Evolutionary conservation across 2,113 vertebrate genomes (phyloP).

Genomic region (Todiramphus saurophagus): DNA sequence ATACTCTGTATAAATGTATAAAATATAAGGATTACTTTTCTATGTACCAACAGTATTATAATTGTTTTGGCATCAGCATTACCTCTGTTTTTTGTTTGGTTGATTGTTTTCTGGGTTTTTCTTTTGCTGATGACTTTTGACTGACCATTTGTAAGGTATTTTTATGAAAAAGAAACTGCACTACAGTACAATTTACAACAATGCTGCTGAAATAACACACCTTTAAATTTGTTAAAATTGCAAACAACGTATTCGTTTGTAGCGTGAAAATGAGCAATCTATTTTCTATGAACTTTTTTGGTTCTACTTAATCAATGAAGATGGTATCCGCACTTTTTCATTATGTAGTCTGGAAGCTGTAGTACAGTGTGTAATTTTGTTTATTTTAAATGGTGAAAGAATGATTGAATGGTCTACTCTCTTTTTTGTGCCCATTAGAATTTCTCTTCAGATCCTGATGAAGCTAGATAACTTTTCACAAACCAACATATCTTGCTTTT

Average conservation of each 20-base stretch:
- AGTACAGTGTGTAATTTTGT: constrained; percentile 70
- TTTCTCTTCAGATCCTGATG: constrained; percentile 63
- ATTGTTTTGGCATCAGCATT: constrained; percentile 92
- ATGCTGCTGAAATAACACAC: constrained; percentile 91
- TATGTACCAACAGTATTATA: constrained; percentile 92
- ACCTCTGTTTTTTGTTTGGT: constrained; percentile 78
- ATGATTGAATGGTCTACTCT: constrained; percentile 71
- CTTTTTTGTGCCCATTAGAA: constrained; percentile 74
- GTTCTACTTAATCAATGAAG: constrained; percentile 76
- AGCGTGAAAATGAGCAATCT: constrained; percentile 81
- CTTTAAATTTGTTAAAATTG: constrained; percentile 82
- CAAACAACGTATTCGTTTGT: constrained; percentile 76
- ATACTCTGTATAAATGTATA: constrained; percentile 97
- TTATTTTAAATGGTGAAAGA: constrained; percentile 73
- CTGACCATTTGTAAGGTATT: constrained; percentile 88
- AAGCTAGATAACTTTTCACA: constrained; percentile 57
- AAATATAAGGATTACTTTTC: constrained; percentile 92
- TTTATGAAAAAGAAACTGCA: constrained; percentile 87
- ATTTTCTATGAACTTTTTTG: constrained; percentile 83
- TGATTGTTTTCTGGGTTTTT: constrained; percentile 79
- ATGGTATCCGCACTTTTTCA: constrained; percentile 77
- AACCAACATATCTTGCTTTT: constrained; percentile 68
- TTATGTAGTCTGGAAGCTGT: constrained; percentile 70
- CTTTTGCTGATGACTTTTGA: constrained; percentile 87
- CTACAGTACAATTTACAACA: constrained; percentile 87